Evolutionary conservation across 92 coral and sea anemone genomes (phyloP).

Genomic region (Palythoa caribaeorum): DNA sequence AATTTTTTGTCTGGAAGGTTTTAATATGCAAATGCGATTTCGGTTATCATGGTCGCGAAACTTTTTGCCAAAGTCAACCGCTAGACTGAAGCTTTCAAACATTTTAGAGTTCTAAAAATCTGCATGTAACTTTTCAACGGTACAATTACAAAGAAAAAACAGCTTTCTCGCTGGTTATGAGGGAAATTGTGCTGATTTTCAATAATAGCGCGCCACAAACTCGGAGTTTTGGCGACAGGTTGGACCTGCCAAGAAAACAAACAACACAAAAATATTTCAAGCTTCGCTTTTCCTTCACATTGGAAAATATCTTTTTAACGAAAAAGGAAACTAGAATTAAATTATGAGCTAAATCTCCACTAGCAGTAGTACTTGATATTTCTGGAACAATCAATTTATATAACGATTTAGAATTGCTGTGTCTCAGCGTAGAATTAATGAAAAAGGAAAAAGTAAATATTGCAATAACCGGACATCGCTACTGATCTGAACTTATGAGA

Average conservation of each 20-base stretch:
- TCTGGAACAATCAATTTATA: too few species aligned
- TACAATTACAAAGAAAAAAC: not conserved
- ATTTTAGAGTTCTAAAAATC: not conserved
- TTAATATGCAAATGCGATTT: constrained; percentile 2
- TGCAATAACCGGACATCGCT: not conserved
- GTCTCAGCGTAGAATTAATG: not conserved
- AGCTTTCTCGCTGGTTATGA: not conserved
- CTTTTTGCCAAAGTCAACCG: not conserved
- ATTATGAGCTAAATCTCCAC: too few species aligned
- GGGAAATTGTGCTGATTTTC: not conserved
- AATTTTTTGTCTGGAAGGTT: not conserved
- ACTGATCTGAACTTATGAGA: not conserved
- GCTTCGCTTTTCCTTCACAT: not conserved
- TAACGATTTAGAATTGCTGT: too few species aligned
- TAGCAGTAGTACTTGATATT: too few species aligned
- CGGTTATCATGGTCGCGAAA: not conserved
- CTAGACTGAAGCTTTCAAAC: not conserved
- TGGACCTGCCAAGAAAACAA: not conserved
- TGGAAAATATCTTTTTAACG: not conserved
- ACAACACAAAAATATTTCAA: not conserved
- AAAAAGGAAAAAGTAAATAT: not conserved
- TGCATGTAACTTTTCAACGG: not conserved
- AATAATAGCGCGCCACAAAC: not conserved
- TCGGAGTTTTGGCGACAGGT: not conserved
- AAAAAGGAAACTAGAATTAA: not conserved